phyloP scores from a whole-genome alignment of 2,888 invertebrate genomes.

The Rhogogaster chlorosoma region DNA sequence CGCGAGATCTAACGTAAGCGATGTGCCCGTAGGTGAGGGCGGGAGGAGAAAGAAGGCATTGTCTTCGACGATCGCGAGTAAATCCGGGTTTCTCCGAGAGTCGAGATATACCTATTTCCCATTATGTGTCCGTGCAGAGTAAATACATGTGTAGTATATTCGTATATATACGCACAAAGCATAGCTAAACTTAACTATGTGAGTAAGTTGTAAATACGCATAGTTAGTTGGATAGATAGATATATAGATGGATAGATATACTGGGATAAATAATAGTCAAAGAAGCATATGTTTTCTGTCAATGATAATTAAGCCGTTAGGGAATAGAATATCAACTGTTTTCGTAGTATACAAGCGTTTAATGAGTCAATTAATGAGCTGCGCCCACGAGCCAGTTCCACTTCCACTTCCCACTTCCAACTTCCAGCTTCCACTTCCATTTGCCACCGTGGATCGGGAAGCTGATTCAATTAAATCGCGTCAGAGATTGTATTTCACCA shows the following conservation, averaged over 20 bases:
- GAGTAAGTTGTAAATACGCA: background rate
- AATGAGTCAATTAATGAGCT: conserved; percentile 36
- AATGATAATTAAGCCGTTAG: conserved; percentile 10
- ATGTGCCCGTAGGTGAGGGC: background rate
- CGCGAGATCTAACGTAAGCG: background rate
- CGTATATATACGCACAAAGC: background rate
- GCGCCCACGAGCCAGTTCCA: conserved; percentile 17
- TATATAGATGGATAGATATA: background rate
- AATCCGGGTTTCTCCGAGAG: conserved; percentile 43
- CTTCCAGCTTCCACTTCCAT: background rate
- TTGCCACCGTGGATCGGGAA: conserved; percentile 20
- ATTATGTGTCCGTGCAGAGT: background rate
- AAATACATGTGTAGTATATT: background rate
- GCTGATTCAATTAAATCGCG: conserved; percentile 26
- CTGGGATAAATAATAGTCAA: background rate
- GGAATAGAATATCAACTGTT: conserved; percentile 14
- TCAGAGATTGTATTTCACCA: conserved; percentile 24
- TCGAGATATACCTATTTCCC: background rate
- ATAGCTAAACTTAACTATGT: background rate
- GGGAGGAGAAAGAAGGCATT: conserved; percentile 18
- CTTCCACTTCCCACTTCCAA: background rate
- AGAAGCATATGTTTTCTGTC: conserved; percentile 36
- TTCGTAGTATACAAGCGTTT: conserved; percentile 24
- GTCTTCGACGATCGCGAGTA: conserved; percentile 45
- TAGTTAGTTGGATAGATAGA: background rate